These are phyloP conservation scores for Chascanopsetta lugubris DNA, from an alignment of 2,113 vertebrate genomes.

Conservation along the genomic window DNA sequence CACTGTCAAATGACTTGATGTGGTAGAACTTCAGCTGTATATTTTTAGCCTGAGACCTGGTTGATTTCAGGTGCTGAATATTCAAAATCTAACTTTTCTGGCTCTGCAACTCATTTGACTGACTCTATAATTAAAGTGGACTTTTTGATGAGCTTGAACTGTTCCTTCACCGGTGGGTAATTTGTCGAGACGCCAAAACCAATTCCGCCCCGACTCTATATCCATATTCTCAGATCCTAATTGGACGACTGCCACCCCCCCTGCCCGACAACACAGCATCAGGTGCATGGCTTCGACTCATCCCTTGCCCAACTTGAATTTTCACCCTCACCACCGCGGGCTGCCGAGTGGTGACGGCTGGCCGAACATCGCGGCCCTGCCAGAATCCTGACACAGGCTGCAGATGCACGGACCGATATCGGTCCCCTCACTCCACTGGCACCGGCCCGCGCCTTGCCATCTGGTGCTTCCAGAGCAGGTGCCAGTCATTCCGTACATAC, in stretches of 20 bases:
- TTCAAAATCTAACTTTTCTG: conserved; percentile 38
- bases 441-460: conserved; percentile 70
- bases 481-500: conserved; percentile 72
- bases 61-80: conserved; percentile 23
- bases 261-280: conserved; percentile 61
- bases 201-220: conserved; percentile 29
- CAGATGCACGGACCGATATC: conserved; percentile 72
- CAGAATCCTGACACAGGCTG: conserved; percentile 68
- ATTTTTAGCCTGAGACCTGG: not conserved
- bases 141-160: conserved; percentile 71
- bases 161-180: conserved; percentile 46
- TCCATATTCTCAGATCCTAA: conserved; percentile 55
- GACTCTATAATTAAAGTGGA: conserved; percentile 49
- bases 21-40: not conserved
- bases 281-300: conserved; percentile 72
- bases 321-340: conserved; percentile 51
- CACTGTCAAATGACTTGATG: not conserved
- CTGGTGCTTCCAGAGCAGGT: conserved; percentile 72
- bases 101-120: conserved; percentile 27
- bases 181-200: conserved; percentile 58
- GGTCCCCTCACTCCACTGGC: conserved; percentile 71
- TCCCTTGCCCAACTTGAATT: conserved; percentile 69
- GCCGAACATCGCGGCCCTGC: conserved; percentile 49
- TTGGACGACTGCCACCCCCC: conserved; percentile 68
- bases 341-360: conserved; percentile 57